Evolutionary conservation across 1,140 invertebrate genomes (phyloP).

Genomic region (Diabrotica virgifera): DNA sequence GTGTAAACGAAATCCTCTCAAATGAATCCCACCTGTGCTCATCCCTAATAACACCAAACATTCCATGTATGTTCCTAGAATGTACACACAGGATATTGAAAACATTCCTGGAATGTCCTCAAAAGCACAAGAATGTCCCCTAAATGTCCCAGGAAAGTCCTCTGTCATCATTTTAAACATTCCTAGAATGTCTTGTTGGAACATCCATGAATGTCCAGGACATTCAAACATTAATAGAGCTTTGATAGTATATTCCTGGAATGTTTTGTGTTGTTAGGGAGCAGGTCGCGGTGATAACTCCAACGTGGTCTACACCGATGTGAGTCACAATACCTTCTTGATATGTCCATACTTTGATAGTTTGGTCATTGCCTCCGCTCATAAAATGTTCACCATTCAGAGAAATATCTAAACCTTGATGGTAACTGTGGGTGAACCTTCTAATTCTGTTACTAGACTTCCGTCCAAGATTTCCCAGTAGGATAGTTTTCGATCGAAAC

Average conservation of each 20-base stretch:
- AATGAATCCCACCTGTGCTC: constrained; percentile 37
- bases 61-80: no score
- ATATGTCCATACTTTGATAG: constrained; percentile 64
- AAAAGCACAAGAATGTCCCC: no score
- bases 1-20: constrained; percentile 28
- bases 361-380: constrained; percentile 82
- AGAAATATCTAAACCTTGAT: constrained; percentile 79
- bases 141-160: no score
- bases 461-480: constrained; percentile 88
- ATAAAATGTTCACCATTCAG: constrained; percentile 71
- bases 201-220: no score
- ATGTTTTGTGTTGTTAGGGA: no score
- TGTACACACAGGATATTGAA: no score
- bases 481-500: constrained; percentile 80
- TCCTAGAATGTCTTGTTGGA: no score
- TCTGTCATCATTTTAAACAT: no score
- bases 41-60: no score
- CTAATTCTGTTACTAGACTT: constrained; percentile 72
- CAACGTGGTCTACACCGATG: constrained; percentile 76
- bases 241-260: no score
- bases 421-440: constrained; percentile 74
- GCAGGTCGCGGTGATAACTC: constrained; percentile 66
- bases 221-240: no score
- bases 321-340: constrained; percentile 64
- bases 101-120: no score